Percentiles rank a stretch among this genome's conserved stretches.
phyloP scores from a whole-genome alignment of 2,113 vertebrate genomes.

The Antigone vipio region DNA sequence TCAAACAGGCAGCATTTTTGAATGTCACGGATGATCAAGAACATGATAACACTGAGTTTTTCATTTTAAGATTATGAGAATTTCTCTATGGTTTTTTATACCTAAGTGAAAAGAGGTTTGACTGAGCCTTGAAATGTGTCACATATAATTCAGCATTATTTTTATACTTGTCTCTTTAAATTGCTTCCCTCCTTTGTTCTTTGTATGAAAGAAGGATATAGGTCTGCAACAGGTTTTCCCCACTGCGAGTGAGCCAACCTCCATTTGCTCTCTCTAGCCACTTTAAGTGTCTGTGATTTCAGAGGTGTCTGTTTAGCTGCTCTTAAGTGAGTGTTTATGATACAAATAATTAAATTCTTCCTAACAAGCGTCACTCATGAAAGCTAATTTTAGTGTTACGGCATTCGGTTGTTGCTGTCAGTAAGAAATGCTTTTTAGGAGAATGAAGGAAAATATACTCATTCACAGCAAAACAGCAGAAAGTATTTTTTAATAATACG shows the following conservation, averaged over 20 bases:
- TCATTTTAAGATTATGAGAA: constrained; percentile 32
- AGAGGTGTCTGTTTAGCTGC: neutral
- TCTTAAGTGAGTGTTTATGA: neutral
- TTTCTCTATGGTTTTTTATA: neutral
- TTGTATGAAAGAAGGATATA: neutral
- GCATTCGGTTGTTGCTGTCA: neutral
- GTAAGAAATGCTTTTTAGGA: neutral
- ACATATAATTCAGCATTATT: neutral
- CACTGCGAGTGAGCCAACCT: neutral
- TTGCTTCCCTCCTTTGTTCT: neutral
- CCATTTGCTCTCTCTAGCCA: neutral
- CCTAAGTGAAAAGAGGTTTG: constrained; percentile 17
- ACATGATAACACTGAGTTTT: neutral
- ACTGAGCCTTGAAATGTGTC: constrained; percentile 1
- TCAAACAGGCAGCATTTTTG: neutral
- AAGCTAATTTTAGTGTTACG: neutral
- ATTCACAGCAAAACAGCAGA: neutral
- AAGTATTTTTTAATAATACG: rapidly evolving
- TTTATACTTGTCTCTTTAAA: constrained; percentile 13
- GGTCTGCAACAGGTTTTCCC: neutral
- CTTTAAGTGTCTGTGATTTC: neutral
- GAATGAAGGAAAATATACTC: neutral
- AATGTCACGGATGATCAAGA: neutral
- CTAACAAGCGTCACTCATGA: neutral
- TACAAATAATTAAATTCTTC: neutral